These are phyloP conservation scores for Emydura subglobosa DNA, from an alignment of 2,113 vertebrate species.

Conservation along the genomic window DNA sequence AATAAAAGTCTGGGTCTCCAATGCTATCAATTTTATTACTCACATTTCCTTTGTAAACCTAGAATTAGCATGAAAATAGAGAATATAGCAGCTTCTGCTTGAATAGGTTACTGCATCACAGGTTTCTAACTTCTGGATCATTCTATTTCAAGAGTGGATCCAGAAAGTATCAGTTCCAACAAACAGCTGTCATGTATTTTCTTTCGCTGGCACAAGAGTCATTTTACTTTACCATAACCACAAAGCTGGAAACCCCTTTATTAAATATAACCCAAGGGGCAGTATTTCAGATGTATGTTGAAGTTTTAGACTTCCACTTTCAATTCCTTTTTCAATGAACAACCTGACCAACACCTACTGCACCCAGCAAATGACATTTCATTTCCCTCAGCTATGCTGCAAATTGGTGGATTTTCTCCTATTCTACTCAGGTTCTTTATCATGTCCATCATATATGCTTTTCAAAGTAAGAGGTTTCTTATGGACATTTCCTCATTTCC, in stretches of 20 bases:
- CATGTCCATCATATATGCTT: neutral
- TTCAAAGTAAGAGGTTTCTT: neutral
- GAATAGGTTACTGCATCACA: slow-evolving; percentile 61
- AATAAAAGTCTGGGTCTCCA: neutral
- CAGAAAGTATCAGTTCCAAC: slow-evolving; percentile 48
- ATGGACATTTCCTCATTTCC: neutral
- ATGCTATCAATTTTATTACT: slow-evolving; percentile 17
- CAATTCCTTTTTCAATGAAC: neutral
- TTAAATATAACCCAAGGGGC: neutral
- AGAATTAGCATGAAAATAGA: slow-evolving; percentile 48
- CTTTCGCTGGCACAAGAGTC: slow-evolving; percentile 61
- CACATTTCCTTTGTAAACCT: slow-evolving; percentile 46
- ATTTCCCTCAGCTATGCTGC: neutral
- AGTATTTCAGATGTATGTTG: neutral
- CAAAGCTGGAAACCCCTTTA: neutral
- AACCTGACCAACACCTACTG: rapidly evolving
- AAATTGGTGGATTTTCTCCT: neutral
- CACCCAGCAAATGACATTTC: no score
- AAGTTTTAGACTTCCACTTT: slow-evolving; percentile 26
- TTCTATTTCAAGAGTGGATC: slow-evolving; percentile 58
- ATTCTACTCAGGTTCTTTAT: neutral
- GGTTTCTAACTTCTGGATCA: slow-evolving; percentile 71
- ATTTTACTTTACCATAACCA: slow-evolving; percentile 54
- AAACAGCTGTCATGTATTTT: slow-evolving; percentile 69
- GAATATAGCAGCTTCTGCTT: slow-evolving; percentile 41